Conservation (phyloP, 2,113 vertebrate genomes). For the Plotosus lineatus region DNA sequence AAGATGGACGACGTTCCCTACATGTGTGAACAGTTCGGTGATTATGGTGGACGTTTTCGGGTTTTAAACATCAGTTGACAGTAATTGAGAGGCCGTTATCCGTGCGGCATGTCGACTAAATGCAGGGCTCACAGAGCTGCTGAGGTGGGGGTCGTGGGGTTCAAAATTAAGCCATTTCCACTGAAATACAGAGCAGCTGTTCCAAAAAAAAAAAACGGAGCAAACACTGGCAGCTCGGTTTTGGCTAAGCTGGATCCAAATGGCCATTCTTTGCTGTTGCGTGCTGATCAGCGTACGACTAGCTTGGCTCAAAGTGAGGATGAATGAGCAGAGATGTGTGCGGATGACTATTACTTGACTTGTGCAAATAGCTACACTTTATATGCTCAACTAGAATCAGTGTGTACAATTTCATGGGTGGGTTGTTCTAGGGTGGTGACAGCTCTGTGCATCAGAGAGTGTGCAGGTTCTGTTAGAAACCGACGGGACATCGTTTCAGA, state of each 20-base stretch:
- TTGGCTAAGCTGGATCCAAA: neutral
- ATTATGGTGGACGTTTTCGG: neutral
- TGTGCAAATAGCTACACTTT: neutral
- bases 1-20: neutral
- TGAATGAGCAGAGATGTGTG: neutral
- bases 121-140: neutral
- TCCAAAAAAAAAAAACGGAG: neutral
- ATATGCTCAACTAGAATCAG: too few species aligned
- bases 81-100: neutral
- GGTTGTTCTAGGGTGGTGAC: too few species aligned
- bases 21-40: slow-evolving; percentile 5
- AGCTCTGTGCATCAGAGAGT: too few species aligned
- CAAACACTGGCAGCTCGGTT: neutral
- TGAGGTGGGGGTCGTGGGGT: too few species aligned
- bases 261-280: neutral
- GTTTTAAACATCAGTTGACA: neutral
- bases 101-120: neutral
- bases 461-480: too few species aligned
- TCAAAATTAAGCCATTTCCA: neutral
- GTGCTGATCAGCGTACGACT: neutral
- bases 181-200: slow-evolving; percentile 1
- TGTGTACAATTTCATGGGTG: too few species aligned
- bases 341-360: neutral
- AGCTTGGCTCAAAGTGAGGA: neutral
- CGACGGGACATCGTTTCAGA: too few species aligned